These are phyloP conservation scores for Venusia cambrica DNA, from an alignment of 2,888 invertebrate genomes.

Conservation along the genomic window DNA sequence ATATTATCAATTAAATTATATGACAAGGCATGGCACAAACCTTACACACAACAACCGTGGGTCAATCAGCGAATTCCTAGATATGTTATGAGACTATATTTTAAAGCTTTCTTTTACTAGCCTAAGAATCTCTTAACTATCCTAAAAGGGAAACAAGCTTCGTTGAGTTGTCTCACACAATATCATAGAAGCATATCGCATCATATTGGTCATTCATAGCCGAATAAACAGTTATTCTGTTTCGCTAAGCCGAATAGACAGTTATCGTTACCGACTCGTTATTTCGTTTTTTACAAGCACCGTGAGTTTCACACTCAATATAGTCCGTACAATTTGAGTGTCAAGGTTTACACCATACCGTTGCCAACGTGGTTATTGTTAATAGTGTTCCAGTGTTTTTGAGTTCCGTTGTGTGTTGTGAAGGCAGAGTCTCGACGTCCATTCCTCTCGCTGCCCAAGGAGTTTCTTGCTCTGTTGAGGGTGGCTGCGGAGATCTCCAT, in stretches of 20 bases:
- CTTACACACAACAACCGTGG: conserved; percentile 33
- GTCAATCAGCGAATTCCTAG: conserved; percentile 37
- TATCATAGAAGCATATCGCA: too few species aligned
- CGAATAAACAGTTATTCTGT: too few species aligned
- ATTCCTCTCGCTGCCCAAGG: conserved; percentile 51
- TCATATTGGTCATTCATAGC: too few species aligned
- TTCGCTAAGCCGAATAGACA: too few species aligned
- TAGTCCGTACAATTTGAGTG: background rate
- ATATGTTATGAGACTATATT: conserved; percentile 55
- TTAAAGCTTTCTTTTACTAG: conserved; percentile 59
- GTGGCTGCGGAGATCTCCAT: conserved; percentile 75
- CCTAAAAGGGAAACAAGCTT: conserved; percentile 10
- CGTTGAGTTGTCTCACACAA: conserved; percentile 14
- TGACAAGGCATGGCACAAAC: conserved; percentile 52
- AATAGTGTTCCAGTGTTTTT: conserved; percentile 62
- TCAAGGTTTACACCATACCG: conserved; percentile 46
- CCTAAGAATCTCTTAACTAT: conserved; percentile 27
- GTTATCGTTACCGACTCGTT: too few species aligned
- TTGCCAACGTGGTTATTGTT: conserved; percentile 63
- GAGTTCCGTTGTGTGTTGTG: conserved; percentile 51
- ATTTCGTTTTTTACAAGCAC: background rate
- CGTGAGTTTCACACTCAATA: too few species aligned
- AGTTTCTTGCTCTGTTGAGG: conserved; percentile 59
- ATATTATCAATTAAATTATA: conserved; percentile 33
- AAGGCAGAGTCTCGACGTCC: conserved; percentile 53